Evolutionary conservation across 2,888 invertebrate genomes (phyloP).

Genomic region (Leistus spinibarbis): DNA sequence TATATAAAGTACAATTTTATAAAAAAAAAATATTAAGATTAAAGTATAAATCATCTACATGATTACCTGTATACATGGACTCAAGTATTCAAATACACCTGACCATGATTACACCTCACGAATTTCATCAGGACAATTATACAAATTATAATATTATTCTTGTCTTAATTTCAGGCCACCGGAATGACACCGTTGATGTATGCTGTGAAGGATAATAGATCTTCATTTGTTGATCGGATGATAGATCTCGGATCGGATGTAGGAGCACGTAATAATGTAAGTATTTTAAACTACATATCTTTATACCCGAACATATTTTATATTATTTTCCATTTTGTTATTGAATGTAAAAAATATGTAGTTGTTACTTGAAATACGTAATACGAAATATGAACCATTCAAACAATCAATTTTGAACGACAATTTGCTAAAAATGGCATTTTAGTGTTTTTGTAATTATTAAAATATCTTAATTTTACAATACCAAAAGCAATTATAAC

Average conservation of each 20-base stretch:
- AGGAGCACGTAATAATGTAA: slow-evolving; percentile 89
- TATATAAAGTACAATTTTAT: neutral
- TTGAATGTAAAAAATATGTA: no score
- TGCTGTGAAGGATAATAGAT: slow-evolving; percentile 93
- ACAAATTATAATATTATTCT: slow-evolving; percentile 7
- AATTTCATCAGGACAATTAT: no score
- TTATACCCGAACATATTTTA: no score
- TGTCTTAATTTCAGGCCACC: slow-evolving; percentile 70
- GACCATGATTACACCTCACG: no score
- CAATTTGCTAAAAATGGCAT: neutral
- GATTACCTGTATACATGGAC: no score
- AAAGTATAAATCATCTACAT: no score
- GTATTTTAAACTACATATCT: slow-evolving; percentile 51
- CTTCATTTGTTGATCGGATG: slow-evolving; percentile 87
- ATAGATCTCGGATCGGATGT: slow-evolving; percentile 92
- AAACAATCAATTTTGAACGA: no score
- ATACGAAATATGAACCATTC: no score
- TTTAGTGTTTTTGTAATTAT: neutral
- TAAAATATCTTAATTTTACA: neutral
- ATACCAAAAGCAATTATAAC: neutral
- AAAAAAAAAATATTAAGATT: slow-evolving; percentile 5
- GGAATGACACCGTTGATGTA: slow-evolving; percentile 97
- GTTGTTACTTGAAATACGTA: no score
- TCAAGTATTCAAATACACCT: no score
- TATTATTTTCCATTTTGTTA: no score